Evolutionary conservation across 2,888 invertebrate genomes (phyloP).

Genomic region (Drosophila pseudotalamancana): DNA sequence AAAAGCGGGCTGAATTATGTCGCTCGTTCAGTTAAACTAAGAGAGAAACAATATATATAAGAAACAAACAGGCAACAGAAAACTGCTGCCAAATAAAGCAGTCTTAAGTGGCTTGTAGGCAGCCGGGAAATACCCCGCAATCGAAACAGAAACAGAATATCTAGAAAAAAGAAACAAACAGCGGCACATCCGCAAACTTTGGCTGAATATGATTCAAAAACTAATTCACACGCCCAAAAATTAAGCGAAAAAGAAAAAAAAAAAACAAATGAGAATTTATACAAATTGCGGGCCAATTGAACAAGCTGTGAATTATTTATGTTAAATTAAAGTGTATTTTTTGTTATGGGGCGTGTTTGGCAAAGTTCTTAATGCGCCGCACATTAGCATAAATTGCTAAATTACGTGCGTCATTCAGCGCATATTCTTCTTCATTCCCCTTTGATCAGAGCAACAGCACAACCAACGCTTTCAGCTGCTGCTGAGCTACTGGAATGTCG

Average conservation of each 20-base stretch:
- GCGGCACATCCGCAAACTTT: conserved; percentile 65
- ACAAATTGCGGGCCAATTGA: conserved; percentile 57
- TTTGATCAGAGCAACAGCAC: conserved; percentile 1
- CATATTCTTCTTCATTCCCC: not conserved
- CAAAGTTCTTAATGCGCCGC: conserved; percentile 31
- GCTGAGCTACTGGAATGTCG: conserved; percentile 37
- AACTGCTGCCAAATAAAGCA: conserved; percentile 71
- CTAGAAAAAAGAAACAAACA: conserved; percentile 12
- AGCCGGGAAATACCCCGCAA: conserved; percentile 69
- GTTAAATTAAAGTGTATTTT: conserved; percentile 45
- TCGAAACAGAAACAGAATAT: conserved; percentile 21
- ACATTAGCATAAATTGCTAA: conserved; percentile 48
- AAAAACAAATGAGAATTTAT: conserved; percentile 6
- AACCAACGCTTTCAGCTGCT: conserved; percentile 31
- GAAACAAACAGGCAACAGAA: conserved; percentile 14
- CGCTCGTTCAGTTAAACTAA: conserved; percentile 70
- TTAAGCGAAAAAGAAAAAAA: conserved; percentile 22
- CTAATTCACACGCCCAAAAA: conserved; percentile 76
- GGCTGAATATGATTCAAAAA: conserved; percentile 44
- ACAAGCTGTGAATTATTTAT: conserved; percentile 61
- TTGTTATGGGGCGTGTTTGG: conserved; percentile 36
- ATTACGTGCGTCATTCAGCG: conserved; percentile 37
- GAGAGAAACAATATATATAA: conserved; percentile 6
- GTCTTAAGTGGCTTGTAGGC: conserved; percentile 41
- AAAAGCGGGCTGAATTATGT: conserved; percentile 67